Conservation (phyloP, 2,113 vertebrate genomes). For the Cephalopholis sonnerati region DNA sequence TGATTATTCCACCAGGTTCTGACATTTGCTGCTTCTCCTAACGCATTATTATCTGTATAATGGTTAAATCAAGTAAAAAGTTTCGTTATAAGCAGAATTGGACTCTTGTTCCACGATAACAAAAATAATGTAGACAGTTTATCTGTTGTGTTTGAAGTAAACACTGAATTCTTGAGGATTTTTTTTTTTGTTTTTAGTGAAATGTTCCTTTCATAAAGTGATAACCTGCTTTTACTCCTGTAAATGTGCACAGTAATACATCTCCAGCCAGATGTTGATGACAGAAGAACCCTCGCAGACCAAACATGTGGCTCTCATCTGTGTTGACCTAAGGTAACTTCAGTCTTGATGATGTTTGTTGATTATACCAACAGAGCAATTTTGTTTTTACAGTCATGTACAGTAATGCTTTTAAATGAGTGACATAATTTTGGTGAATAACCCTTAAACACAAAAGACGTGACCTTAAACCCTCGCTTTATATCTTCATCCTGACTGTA, state of each 20-base stretch:
- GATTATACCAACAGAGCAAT: background rate
- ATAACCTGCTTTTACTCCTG: background rate
- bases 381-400: background rate
- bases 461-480: background rate
- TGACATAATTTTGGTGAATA: background rate
- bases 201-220: background rate
- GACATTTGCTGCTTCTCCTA: background rate
- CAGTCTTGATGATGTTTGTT: background rate
- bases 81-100: background rate
- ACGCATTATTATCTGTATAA: background rate
- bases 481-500: background rate
- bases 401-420: background rate
- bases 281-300: background rate
- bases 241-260: background rate
- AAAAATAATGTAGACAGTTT: too few relatives aligned
- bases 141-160: background rate
- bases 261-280: background rate
- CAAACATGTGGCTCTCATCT: slow-evolving; percentile 22
- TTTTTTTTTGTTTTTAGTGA: background rate
- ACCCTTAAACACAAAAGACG: slow-evolving; percentile 20
- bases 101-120: too few relatives aligned
- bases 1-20: background rate
- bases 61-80: background rate
- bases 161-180: background rate
- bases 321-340: background rate